A percentile compares a stretch with the other conserved stretches of the same genome.
Evolutionary conservation across 2,888 invertebrate genomes (phyloP).

Genomic region (Ptychoptera contaminata): DNA sequence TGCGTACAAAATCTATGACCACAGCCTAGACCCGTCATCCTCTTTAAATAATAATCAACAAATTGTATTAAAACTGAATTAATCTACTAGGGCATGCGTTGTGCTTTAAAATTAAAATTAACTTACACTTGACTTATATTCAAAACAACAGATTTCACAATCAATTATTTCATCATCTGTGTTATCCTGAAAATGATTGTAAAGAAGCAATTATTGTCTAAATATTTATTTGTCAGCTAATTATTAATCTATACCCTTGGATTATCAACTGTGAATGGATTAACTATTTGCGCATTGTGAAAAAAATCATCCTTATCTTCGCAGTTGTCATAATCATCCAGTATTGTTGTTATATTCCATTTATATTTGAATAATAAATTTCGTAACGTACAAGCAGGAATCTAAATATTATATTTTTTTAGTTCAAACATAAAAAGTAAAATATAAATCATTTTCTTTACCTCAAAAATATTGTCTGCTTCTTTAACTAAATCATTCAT

Average conservation of each 20-base stretch:
- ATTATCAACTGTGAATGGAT: conserved; percentile 56
- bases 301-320: conserved; percentile 90
- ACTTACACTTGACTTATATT: conserved; percentile 64
- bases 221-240: too few species aligned
- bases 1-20: conserved; percentile 89
- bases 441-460: too few species aligned
- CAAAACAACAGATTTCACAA: conserved; percentile 85
- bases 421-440: too few species aligned
- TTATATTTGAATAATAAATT: conserved; percentile 94
- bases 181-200: conserved; percentile 27
- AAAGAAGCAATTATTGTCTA: background rate
- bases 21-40: conserved; percentile 93
- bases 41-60: conserved; percentile 35
- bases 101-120: conserved; percentile 2
- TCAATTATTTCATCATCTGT: conserved; percentile 68
- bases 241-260: too few species aligned
- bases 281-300: conserved; percentile 85
- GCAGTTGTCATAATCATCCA: conserved; percentile 95
- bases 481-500: too few species aligned
- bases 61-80: conserved; percentile 8
- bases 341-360: conserved; percentile 98
- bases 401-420: too few species aligned
- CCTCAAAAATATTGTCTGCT: too few species aligned
- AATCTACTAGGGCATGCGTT: too few species aligned
- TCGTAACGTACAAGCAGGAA: conserved; percentile 75